These are phyloP conservation scores for Rugalucina vietnamica DNA, from an alignment of 2,888 invertebrate genomes.

Conservation along the genomic window DNA sequence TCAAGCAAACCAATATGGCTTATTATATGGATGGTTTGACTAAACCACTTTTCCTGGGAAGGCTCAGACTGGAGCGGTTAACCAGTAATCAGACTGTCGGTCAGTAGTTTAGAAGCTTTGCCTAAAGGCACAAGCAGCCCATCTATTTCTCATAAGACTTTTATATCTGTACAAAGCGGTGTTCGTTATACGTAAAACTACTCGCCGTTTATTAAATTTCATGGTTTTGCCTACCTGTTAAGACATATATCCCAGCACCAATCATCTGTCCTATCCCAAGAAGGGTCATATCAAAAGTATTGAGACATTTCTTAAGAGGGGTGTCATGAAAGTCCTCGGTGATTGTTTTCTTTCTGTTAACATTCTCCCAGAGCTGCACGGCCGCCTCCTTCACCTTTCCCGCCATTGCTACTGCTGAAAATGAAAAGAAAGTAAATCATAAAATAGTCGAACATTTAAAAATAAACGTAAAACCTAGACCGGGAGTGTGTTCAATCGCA, in stretches of 20 bases:
- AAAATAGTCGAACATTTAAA: background rate
- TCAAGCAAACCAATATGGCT: too few species aligned
- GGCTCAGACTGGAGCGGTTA: too few species aligned
- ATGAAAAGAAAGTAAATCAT: background rate
- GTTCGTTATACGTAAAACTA: too few species aligned
- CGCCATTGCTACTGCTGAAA: slow-evolving; percentile 23
- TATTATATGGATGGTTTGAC: too few species aligned
- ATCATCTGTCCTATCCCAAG: slow-evolving; percentile 98
- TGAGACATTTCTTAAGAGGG: slow-evolving; percentile 88
- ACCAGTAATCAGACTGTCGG: too few species aligned
- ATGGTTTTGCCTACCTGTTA: slow-evolving; percentile 90
- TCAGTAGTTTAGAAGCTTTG: too few species aligned
- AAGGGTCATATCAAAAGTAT: slow-evolving; percentile 93
- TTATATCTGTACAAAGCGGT: too few species aligned
- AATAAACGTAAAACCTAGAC: background rate
- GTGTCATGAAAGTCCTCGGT: slow-evolving; percentile 77
- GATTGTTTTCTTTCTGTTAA: slow-evolving; percentile 78
- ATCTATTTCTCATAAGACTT: too few species aligned
- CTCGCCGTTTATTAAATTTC: too few species aligned
- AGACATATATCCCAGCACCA: slow-evolving; percentile 98
- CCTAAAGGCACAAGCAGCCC: too few species aligned
- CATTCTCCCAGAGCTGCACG: slow-evolving; percentile 61
- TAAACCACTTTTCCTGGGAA: too few species aligned
- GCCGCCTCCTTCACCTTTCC: slow-evolving; percentile 56
- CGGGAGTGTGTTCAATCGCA: too few species aligned